A percentile compares a stretch with the other conserved stretches of the same genome.
Evolutionary conservation across 2,888 invertebrate species (phyloP).

Genomic region (Thysanoteuthis rhombus): DNA sequence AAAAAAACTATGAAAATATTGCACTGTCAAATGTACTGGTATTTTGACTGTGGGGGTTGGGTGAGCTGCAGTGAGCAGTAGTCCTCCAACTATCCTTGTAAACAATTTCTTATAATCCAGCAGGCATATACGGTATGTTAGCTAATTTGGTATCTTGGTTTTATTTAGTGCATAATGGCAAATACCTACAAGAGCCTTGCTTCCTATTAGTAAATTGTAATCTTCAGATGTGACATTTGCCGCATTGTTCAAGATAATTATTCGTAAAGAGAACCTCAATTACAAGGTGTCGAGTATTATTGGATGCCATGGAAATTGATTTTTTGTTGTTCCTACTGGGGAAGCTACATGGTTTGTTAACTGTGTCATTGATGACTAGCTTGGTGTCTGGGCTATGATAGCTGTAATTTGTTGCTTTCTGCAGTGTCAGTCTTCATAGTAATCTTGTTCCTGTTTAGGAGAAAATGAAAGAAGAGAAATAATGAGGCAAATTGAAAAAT

Average conservation of each 20-base stretch:
- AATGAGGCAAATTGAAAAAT: neutral
- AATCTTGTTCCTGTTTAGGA: neutral
- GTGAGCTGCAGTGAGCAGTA: no score
- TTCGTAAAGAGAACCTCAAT: neutral
- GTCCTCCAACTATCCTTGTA: no score
- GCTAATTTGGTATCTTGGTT: no score
- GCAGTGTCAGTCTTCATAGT: neutral
- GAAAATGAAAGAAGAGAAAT: neutral
- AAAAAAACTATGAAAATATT: no score
- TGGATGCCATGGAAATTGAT: neutral
- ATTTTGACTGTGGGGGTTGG: no score
- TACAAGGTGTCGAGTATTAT: neutral
- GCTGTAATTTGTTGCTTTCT: neutral
- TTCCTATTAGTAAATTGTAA: neutral
- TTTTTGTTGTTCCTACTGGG: neutral
- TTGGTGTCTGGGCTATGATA: neutral
- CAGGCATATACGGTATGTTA: no score
- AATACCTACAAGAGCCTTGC: neutral
- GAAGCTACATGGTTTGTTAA: neutral
- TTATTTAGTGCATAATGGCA: no score
- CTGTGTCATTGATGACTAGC: neutral
- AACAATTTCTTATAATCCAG: no score
- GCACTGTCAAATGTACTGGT: no score
- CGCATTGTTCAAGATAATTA: neutral
- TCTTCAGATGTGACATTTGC: neutral